These are phyloP conservation scores for Tipula confusa DNA, from an alignment of 2,888 invertebrate species.

Conservation along the genomic window DNA sequence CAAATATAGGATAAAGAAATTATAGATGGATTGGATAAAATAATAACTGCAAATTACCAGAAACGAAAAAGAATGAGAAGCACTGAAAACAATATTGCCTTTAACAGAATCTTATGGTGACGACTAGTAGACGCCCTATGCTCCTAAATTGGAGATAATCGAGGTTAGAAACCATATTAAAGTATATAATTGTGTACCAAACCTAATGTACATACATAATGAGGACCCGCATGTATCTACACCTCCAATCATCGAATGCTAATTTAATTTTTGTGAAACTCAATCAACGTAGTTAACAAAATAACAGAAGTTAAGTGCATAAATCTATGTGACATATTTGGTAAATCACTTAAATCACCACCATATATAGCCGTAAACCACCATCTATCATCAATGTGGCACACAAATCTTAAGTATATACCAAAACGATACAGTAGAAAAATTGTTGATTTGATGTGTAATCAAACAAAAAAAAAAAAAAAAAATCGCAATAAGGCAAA, in stretches of 20 bases:
- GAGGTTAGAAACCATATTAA: too few species aligned
- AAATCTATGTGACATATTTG: not conserved
- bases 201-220: too few species aligned
- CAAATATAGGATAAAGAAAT: too few species aligned
- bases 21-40: too few species aligned
- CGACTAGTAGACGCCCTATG: too few species aligned
- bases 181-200: too few species aligned
- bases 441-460: not conserved
- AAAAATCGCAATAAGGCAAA: not conserved
- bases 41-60: too few species aligned
- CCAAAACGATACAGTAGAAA: not conserved
- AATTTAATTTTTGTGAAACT: not conserved
- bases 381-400: not conserved
- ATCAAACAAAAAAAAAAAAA: not conserved
- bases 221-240: too few species aligned
- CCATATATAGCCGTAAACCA: not conserved
- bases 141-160: too few species aligned
- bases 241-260: not conserved
- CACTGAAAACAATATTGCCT: too few species aligned
- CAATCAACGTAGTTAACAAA: not conserved
- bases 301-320: not conserved
- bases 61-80: too few species aligned
- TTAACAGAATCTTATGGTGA: too few species aligned
- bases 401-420: not conserved
- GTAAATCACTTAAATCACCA: not conserved